These are phyloP conservation scores for Nephotettix cincticeps DNA, from an alignment of 1,140 invertebrate species.

Conservation along the genomic window DNA sequence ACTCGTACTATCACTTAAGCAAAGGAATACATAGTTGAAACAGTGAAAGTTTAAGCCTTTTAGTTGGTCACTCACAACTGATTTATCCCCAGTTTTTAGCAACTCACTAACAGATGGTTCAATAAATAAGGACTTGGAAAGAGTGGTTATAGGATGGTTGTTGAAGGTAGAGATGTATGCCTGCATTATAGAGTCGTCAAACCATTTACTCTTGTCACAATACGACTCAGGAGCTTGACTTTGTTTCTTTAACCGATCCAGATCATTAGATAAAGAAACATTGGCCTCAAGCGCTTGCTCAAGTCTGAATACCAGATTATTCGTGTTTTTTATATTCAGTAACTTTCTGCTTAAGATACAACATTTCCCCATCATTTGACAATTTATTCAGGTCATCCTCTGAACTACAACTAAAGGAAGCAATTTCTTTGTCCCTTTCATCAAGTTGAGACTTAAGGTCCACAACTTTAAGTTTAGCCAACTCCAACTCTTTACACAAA, in stretches of 20 bases:
- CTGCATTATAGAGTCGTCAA: background rate
- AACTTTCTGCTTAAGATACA: background rate
- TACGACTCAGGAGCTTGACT: background rate
- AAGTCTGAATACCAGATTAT: background rate
- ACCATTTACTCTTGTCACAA: background rate
- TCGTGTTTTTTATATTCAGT: background rate
- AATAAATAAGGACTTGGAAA: constrained; percentile 5
- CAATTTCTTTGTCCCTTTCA: background rate
- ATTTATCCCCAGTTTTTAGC: background rate
- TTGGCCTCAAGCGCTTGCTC: background rate
- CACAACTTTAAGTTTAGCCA: background rate
- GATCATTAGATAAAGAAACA: background rate
- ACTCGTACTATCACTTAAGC: constrained; percentile 1
- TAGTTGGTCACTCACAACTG: background rate
- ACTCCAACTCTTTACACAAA: background rate
- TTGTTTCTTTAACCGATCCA: background rate
- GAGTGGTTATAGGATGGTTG: background rate
- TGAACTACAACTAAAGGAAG: background rate
- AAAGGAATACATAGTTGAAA: background rate
- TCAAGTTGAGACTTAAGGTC: background rate
- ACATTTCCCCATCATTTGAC: background rate
- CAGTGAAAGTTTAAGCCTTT: background rate
- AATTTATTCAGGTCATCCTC: background rate
- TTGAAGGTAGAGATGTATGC: background rate
- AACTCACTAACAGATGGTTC: constrained; percentile 6